Evolutionary conservation across 2,113 vertebrate genomes (phyloP), one percentile per base, ranked within the genome.

Genomic region (Alethe diademata): DNA sequence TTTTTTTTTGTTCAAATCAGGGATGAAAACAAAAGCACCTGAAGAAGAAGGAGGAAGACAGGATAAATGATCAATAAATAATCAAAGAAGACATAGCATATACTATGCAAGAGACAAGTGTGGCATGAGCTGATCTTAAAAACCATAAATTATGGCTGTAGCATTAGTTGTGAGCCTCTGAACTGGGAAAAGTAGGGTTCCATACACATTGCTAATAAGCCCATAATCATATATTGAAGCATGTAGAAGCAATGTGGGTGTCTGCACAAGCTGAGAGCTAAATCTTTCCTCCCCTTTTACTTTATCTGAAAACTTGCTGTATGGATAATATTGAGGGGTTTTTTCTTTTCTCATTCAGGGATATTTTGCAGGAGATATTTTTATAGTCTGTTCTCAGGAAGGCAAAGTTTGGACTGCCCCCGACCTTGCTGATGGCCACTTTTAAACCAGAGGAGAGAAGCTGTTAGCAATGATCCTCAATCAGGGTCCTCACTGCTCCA

Each of bases 1-100:
- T 22, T 17, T 8, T 19, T 48, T 26, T 50, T 26, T 50, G 62
- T 74, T 53, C 53, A 87, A 75, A 93, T 73, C 35, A 78, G 48
- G 36, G 48, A 67, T 86, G 64, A 84, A 91, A 90, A 90, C 16
- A 51, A 86, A 53, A 60, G 53, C 43, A 78, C 64, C 48, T 71
- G 70, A 95, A 78, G 65, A 3, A 1, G 64, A 89, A 80, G 19
- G 9, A 16, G 8, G 29, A 86, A 84, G 51, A n/a, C 28, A 24
- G 65, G 72, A 43, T 51, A 51, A 51, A 51, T 28, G 48, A 50
- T 50, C 69, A 81, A 28, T 19, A 47, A 86, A 62, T 2, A n/a
- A 84, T 92, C 83, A 78, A 84, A 85, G 83, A 67, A 35, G 53
- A 71, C 43, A 24, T 20, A 54, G 31, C 8, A 14, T 38, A 18